Evolutionary conservation across 1,140 invertebrate genomes (phyloP).

Genomic region (Drosophila mauritiana): DNA sequence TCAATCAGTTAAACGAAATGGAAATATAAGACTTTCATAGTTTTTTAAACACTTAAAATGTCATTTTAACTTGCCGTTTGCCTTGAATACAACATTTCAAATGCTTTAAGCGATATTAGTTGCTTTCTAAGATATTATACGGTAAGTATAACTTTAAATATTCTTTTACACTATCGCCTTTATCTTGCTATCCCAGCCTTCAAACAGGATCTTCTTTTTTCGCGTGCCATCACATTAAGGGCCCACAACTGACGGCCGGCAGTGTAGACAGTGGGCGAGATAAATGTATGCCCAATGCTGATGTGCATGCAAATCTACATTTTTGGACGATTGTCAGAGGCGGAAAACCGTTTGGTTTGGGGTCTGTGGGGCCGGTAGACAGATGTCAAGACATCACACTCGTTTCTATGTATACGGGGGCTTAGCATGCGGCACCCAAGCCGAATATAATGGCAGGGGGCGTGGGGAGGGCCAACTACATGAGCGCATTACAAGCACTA

Average conservation of each 20-base stretch:
- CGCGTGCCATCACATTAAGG: slow-evolving; percentile 40
- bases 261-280: slow-evolving; percentile 47
- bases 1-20: no score
- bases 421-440: slow-evolving; percentile 58
- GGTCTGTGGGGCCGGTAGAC: slow-evolving; percentile 47
- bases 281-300: slow-evolving; percentile 77
- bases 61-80: background rate
- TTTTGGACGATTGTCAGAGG: slow-evolving; percentile 70
- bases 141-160: background rate
- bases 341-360: slow-evolving; percentile 5
- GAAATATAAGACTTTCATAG: no score
- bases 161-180: background rate
- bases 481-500: slow-evolving; percentile 69
- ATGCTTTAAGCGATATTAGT: no score
- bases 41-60: no score
- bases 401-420: slow-evolving; percentile 41
- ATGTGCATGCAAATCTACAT: slow-evolving; percentile 81
- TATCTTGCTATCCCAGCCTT: background rate
- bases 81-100: no score
- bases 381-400: slow-evolving; percentile 79
- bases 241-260: slow-evolving; percentile 52
- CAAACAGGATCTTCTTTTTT: background rate
- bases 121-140: no score
- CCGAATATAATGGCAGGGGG: slow-evolving; percentile 20
- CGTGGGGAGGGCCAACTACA: slow-evolving; percentile 39